A percentile compares a stretch with the other conserved stretches of the same genome.
These are phyloP conservation scores for Neodiprion virginianus DNA, from an alignment of 1,140 invertebrate species.

Conservation along the genomic window DNA sequence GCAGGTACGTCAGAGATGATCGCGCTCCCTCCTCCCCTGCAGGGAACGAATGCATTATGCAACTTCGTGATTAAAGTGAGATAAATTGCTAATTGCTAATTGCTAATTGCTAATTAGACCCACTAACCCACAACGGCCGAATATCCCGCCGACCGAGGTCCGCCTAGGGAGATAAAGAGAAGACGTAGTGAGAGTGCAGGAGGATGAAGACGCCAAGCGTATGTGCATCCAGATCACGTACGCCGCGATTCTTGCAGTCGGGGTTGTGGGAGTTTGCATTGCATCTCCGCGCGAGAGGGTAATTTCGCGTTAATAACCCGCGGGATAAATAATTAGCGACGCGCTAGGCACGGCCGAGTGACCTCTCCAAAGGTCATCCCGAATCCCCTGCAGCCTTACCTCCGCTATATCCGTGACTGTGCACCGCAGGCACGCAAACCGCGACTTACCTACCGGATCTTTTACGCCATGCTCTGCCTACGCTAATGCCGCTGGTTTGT, in stretches of 20 bases:
- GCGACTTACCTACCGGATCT: not conserved
- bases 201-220: too few species aligned
- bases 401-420: not conserved
- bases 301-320: not conserved
- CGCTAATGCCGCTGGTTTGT: not conserved
- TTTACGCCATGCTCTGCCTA: not conserved
- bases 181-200: not conserved
- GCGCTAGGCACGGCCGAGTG: not conserved
- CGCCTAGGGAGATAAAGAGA: not conserved
- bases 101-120: conserved; percentile 57
- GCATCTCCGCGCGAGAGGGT: not conserved
- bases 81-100: conserved; percentile 53
- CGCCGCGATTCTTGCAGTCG: too few species aligned
- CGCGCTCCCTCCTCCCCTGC: not conserved
- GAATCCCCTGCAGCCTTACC: not conserved
- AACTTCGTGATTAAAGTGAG: conserved; percentile 32
- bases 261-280: not conserved
- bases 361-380: not conserved
- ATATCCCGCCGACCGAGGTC: not conserved
- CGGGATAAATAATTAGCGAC: conserved; percentile 4
- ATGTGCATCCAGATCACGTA: not conserved
- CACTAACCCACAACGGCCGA: conserved; percentile 36
- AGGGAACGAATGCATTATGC: not conserved
- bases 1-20: not conserved
- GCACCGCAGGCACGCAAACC: not conserved